These are phyloP conservation scores for Euwallacea similis DNA, from an alignment of 1,140 invertebrate species.

Conservation along the genomic window DNA sequence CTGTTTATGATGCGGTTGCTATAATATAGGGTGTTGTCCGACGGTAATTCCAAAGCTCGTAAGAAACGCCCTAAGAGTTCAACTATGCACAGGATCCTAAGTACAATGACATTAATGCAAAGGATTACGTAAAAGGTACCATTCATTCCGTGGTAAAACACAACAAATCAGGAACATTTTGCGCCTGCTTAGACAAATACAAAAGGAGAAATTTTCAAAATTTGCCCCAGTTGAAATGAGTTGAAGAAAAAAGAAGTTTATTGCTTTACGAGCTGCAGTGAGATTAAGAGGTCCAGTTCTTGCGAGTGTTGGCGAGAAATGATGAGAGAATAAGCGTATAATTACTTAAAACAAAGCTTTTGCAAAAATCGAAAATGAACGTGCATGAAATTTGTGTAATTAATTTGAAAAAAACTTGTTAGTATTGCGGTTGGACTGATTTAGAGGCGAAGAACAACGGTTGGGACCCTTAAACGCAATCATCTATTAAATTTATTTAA, in stretches of 20 bases:
- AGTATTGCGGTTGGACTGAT: neutral
- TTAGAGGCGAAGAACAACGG: neutral
- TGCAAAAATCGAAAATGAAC: too few relatives aligned
- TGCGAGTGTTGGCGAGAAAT: neutral
- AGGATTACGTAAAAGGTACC: too few relatives aligned
- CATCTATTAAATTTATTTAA: constrained; percentile 24
- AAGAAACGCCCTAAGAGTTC: too few relatives aligned
- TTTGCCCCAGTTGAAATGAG: neutral
- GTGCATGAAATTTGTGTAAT: too few relatives aligned
- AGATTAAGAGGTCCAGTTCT: neutral
- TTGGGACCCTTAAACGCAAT: constrained; percentile 7
- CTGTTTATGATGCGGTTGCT: too few relatives aligned
- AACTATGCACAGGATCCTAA: too few relatives aligned
- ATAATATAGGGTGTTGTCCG: too few relatives aligned
- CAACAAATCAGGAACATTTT: neutral
- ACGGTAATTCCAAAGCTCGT: too few relatives aligned
- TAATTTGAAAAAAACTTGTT: too few relatives aligned
- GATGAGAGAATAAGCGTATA: too few relatives aligned
- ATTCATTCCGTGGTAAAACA: neutral
- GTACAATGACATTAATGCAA: too few relatives aligned
- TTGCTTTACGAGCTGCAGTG: neutral
- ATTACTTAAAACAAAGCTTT: too few relatives aligned
- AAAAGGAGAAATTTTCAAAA: neutral
- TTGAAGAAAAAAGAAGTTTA: neutral
- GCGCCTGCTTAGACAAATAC: neutral